Conservation (phyloP, 2,113 vertebrate genomes). For the Tenrec ecaudatus region DNA sequence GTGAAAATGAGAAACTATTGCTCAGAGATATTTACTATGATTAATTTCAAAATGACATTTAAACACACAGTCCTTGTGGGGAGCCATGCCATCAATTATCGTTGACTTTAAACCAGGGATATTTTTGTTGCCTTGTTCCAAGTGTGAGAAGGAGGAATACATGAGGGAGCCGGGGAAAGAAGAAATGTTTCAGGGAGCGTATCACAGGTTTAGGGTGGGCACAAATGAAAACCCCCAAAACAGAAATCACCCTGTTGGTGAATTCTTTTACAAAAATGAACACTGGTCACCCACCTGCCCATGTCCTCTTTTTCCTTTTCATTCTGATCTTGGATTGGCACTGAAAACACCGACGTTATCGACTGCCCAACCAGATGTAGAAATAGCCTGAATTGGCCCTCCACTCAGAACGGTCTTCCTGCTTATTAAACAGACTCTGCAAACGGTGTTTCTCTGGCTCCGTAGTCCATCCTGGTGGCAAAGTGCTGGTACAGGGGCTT, state of each 20-base stretch:
- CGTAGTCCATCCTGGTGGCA: conserved; percentile 47
- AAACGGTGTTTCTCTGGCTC: conserved; percentile 63
- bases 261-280: neutral
- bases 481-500: conserved; percentile 13
- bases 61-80: conserved; percentile 50
- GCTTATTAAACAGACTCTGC: conserved; percentile 66
- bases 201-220: neutral
- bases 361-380: neutral
- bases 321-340: conserved; percentile 14
- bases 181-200: neutral
- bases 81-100: neutral
- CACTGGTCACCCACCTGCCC: neutral
- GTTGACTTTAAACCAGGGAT: conserved; percentile 40
- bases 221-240: conserved; percentile 1
- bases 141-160: neutral
- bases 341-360: conserved; percentile 22
- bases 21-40: conserved; percentile 44
- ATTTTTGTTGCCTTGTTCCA: conserved; percentile 38
- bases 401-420: conserved; percentile 58
- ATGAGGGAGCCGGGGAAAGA: neutral
- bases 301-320: neutral
- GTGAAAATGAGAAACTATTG: conserved; percentile 48
- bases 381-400: neutral
- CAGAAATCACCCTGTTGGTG: neutral
- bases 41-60: conserved; percentile 60